Percentiles rank a stretch among this genome's conserved stretches.
Evolutionary conservation across 2,888 invertebrate species (phyloP).

Genomic region (Agrotis puta): DNA sequence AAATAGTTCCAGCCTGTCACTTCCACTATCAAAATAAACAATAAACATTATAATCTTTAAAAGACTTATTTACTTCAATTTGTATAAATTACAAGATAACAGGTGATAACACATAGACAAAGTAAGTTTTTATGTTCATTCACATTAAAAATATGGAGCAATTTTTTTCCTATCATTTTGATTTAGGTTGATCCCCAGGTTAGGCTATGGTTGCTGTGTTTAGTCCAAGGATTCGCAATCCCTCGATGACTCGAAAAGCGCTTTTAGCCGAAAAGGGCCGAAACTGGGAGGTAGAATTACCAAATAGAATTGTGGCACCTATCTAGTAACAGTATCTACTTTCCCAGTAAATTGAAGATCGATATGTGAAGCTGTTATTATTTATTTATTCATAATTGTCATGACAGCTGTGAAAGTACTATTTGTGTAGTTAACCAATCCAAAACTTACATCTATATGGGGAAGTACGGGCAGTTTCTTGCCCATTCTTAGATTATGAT

Average conservation of each 20-base stretch:
- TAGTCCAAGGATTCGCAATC: not conserved
- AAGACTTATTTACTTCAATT: conserved; percentile 27
- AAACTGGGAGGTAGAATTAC: not conserved
- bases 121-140: conserved; percentile 29
- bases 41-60: conserved; percentile 39
- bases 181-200: not conserved
- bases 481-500: not conserved
- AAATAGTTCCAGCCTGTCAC: not conserved
- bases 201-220: not conserved
- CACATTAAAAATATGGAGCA: not conserved
- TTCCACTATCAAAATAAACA: conserved; percentile 38
- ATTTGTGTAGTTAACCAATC: too few relatives aligned
- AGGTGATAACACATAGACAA: conserved; percentile 19
- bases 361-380: too few relatives aligned
- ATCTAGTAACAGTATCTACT: too few relatives aligned
- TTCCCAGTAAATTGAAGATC: too few relatives aligned
- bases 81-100: conserved; percentile 32
- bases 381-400: too few relatives aligned
- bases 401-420: too few relatives aligned
- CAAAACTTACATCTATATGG: too few relatives aligned
- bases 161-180: conserved; percentile 4
- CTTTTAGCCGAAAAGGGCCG: not conserved
- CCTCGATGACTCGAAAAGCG: not conserved
- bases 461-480: too few relatives aligned
- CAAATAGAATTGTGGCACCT: not conserved